Evolutionary conservation across 2,797 vertebrate species (phyloP), one percentile per base, ranked within the genome.

Genomic region (Pipistrellus nathusii): DNA sequence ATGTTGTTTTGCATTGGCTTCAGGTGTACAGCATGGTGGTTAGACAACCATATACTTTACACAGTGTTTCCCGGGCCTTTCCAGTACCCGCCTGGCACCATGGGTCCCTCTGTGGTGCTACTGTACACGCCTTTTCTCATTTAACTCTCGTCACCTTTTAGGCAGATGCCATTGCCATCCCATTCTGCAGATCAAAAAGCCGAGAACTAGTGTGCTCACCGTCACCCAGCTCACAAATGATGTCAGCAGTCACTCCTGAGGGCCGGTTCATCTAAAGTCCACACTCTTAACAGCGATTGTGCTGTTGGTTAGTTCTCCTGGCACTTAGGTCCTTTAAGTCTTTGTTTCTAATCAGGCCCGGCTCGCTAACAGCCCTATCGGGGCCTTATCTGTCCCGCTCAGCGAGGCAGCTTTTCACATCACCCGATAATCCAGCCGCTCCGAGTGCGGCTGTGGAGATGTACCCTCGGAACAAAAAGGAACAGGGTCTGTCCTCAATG

Each of bases 381-480:
- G 14, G 85, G 46, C 55, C 64, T 30, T 68, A 57, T 44, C 85
- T 62, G 53, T 64, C 44, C 32, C 35, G 21, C 62, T 53, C 23
- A 1, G 48, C 1, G 0, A 8, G 8, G 76, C 17, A 27, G 44
- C 68, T 69, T 59, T 46, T 25, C 59, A 2, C 55, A 13, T 12
- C 72, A 14, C 62, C 88, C 51, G 48, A 23, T 4, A 11, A 2
- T 41, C n/a, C 27, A 2, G 2, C 6, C 1, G 15, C 41, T 23
- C 20, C 64, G 7, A 14, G 1, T 13, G 1, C 8, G 21, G n/a
- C 6, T 30, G 53, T 6, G 6, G 35, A 18, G 53, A 5, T 1
- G n/a, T 6, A 11, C 3, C 0, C 46, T 0, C 1, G 1, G 18
- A 8, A 6, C 59, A 21, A 41, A 77, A 77, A 18, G 35, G 35